Evolutionary conservation across 2,797 vertebrate genomes (phyloP).

Genomic region (Notamacropus eugenii): DNA sequence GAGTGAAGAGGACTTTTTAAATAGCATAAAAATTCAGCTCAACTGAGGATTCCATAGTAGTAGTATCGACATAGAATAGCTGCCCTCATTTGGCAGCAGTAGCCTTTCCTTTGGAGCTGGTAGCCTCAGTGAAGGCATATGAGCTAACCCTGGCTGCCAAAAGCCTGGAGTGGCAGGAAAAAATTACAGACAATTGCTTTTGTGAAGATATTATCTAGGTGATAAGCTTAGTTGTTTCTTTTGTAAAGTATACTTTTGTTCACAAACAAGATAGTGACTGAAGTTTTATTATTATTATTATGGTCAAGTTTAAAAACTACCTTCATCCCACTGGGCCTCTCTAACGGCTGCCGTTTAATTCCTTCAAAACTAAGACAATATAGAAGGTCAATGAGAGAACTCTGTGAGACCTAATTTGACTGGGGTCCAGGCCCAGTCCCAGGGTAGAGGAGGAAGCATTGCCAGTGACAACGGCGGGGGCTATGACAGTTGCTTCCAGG

Average conservation of each 20-base stretch:
- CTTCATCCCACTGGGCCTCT: background rate
- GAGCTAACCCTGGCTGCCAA: background rate
- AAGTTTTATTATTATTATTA: background rate
- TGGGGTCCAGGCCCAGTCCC: no score
- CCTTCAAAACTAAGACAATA: no score
- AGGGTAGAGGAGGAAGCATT: no score
- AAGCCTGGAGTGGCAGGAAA: background rate
- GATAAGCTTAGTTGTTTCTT: no score
- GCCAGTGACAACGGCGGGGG: no score
- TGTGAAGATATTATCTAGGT: background rate
- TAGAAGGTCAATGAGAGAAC: no score
- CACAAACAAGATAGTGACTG: background rate
- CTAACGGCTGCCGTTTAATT: background rate
- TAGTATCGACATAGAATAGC: background rate
- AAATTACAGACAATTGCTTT: no score
- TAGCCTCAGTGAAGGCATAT: background rate
- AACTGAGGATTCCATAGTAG: background rate
- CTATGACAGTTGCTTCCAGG: no score
- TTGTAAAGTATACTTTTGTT: background rate
- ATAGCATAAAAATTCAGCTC: background rate
- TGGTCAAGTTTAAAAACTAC: background rate
- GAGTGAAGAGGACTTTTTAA: background rate
- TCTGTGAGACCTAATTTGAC: no score
- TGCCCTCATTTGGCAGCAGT: background rate
- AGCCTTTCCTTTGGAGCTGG: background rate